Percentiles rank a stretch among this genome's conserved stretches.
These are phyloP conservation scores for Parascotia fuliginaria DNA, from an alignment of 2,888 invertebrate species.

Conservation along the genomic window DNA sequence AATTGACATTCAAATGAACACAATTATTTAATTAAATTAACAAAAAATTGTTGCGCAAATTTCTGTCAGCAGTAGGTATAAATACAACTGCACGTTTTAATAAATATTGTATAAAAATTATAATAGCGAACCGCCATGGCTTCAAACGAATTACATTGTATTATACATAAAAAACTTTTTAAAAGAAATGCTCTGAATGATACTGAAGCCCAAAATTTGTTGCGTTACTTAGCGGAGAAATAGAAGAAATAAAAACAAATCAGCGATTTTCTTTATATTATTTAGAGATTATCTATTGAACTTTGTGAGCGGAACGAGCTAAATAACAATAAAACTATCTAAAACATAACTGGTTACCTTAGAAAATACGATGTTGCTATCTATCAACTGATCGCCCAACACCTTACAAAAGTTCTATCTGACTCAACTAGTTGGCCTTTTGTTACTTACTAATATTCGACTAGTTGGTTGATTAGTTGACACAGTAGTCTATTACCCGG, in stretches of 20 bases:
- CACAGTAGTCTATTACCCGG: slow-evolving; percentile 48
- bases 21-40: slow-evolving; percentile 4
- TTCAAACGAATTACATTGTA: too few species aligned
- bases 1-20: slow-evolving; percentile 7
- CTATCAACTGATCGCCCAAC: slow-evolving; percentile 22
- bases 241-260: too few species aligned
- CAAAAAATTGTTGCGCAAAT: not conserved
- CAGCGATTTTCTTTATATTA: slow-evolving; percentile 14
- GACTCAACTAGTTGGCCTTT: slow-evolving; percentile 10
- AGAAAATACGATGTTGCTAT: slow-evolving; percentile 17
- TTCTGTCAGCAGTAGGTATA: too few species aligned
- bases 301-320: too few species aligned
- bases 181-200: too few species aligned
- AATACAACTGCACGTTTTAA: too few species aligned
- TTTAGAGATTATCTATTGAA: too few species aligned
- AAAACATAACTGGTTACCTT: slow-evolving; percentile 44
- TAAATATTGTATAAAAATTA: too few species aligned
- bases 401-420: not conserved
- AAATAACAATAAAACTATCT: slow-evolving; percentile 47
- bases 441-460: slow-evolving; percentile 11
- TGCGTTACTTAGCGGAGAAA: too few species aligned
- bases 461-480: slow-evolving; percentile 48
- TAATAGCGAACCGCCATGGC: too few species aligned
- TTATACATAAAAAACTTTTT: too few species aligned
- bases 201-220: too few species aligned